These are phyloP conservation scores for Prolemur simus DNA, from an alignment of 2,113 vertebrate genomes.

Conservation along the genomic window DNA sequence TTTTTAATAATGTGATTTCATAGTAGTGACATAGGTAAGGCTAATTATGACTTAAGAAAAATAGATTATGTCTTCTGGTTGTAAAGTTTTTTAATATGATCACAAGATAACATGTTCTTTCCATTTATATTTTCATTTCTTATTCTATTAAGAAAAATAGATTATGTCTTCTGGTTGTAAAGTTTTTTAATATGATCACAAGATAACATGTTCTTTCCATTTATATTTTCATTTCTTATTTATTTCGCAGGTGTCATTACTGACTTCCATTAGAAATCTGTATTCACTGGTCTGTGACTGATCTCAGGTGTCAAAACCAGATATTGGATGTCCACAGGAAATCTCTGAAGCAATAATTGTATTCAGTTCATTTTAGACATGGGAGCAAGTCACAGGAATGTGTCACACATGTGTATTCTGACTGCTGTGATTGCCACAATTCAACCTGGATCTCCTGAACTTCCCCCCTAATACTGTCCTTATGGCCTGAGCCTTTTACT, in stretches of 20 bases:
- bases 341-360: background rate
- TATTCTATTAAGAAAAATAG: constrained; percentile 10
- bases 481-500: background rate
- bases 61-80: background rate
- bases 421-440: background rate
- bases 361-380: background rate
- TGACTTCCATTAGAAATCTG: constrained; percentile 41
- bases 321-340: background rate
- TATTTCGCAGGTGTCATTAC: background rate
- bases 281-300: constrained; percentile 33
- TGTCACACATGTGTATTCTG: background rate
- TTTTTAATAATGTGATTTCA: constrained; percentile 6
- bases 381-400: background rate
- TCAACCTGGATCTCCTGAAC: background rate
- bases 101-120: background rate
- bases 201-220: background rate
- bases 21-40: background rate
- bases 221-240: background rate
- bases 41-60: background rate
- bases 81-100: background rate
- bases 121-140: background rate
- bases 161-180: background rate
- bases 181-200: background rate
- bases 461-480: background rate
- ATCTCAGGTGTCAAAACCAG: constrained; percentile 37